Evolutionary conservation across 2,797 vertebrate species (phyloP).

Genomic region (Columba guinea): DNA sequence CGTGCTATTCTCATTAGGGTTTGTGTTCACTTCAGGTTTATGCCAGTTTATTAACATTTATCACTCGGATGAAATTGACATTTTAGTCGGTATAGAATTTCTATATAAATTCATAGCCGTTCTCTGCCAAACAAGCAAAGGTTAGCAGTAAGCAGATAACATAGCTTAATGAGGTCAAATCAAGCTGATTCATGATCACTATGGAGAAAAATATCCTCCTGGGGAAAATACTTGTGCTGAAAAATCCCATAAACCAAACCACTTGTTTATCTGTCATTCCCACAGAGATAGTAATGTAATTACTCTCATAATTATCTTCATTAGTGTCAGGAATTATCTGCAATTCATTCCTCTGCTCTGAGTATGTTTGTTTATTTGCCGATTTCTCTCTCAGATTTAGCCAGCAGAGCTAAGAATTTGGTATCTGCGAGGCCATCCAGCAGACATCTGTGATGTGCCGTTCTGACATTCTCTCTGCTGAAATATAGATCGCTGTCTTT

Average conservation of each 20-base stretch:
- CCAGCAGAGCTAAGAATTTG: conserved; percentile 69
- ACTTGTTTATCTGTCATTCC: conserved; percentile 99
- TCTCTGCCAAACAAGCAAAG: conserved; percentile 70
- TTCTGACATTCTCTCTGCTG: conserved; percentile 76
- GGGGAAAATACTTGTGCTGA: conserved; percentile 82
- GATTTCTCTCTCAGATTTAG: conserved; percentile 72
- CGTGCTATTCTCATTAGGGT: neutral
- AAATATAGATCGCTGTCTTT: conserved; percentile 78
- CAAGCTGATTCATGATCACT: conserved; percentile 80
- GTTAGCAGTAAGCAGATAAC: conserved; percentile 74
- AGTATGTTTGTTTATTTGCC: conserved; percentile 81
- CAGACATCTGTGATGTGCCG: conserved; percentile 74
- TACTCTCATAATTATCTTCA: conserved; percentile 98
- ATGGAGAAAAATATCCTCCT: conserved; percentile 76
- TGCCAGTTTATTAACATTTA: conserved; percentile 66
- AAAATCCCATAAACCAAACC: conserved; percentile 90
- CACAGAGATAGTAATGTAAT: conserved; percentile 99
- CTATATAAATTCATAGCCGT: conserved; percentile 43
- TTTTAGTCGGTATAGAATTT: conserved; percentile 54
- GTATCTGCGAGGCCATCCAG: conserved; percentile 68
- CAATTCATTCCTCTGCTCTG: conserved; percentile 82
- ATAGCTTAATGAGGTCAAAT: conserved; percentile 78
- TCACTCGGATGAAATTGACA: conserved; percentile 50
- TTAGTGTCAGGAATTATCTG: conserved; percentile 97
- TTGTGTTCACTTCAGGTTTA: conserved; percentile 1